Evolutionary conservation across 2,888 invertebrate genomes (phyloP).

Genomic region (Nesidiocoris tenuis): DNA sequence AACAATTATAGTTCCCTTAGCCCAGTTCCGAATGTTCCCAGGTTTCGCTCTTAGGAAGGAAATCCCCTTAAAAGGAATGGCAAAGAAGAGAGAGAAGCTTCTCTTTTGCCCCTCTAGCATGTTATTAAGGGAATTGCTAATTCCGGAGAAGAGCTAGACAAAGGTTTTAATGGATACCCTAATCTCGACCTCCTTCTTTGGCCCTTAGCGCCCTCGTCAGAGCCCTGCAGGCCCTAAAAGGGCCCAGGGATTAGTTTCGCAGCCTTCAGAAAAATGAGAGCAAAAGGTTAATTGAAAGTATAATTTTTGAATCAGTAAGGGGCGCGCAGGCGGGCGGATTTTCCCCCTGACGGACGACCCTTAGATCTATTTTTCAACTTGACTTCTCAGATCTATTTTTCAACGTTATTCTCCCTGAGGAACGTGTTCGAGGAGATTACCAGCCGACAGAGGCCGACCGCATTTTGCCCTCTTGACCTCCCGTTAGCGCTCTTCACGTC

Average conservation of each 20-base stretch:
- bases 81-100: not conserved
- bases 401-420: no score
- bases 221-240: not conserved
- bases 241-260: not conserved
- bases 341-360: not conserved
- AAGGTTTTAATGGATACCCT: slow-evolving; percentile 33
- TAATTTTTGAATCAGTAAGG: slow-evolving; percentile 27
- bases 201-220: not conserved
- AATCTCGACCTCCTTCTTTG: slow-evolving; percentile 12
- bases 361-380: not conserved
- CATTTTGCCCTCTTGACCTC: no score
- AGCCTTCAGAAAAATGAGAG: not conserved
- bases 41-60: not conserved
- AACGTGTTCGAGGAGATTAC: no score
- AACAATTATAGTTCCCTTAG: not conserved
- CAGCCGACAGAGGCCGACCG: no score
- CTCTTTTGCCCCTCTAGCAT: slow-evolving; percentile 10
- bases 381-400: no score
- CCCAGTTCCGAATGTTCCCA: not conserved
- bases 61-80: slow-evolving; percentile 5
- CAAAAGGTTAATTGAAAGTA: slow-evolving; percentile 22
- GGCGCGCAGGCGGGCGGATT: not conserved
- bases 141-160: slow-evolving; percentile 33
- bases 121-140: slow-evolving; percentile 40
- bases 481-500: no score